phyloP scores from a whole-genome alignment of 1,140 invertebrate species.

The Drosophila obscura region DNA sequence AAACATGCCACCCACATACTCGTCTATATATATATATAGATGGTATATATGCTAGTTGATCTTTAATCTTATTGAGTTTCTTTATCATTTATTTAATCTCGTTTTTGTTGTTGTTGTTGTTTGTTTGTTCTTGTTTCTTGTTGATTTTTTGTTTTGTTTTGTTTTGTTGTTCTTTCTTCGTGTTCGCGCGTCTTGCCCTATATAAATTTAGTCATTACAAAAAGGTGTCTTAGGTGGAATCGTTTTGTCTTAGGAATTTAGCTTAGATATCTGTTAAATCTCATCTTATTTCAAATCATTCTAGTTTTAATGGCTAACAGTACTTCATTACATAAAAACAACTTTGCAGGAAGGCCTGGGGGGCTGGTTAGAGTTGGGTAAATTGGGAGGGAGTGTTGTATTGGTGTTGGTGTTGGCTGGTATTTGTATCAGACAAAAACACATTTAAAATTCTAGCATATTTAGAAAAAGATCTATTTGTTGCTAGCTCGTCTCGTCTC shows the following conservation, averaged over 20 bases:
- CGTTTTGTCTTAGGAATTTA: conserved; percentile 82
- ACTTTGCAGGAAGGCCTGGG: conserved; percentile 24
- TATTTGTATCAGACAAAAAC: conserved; percentile 21
- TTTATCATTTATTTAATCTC: conserved; percentile 41
- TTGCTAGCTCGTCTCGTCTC: conserved; percentile 16
- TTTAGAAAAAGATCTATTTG: conserved; percentile 51
- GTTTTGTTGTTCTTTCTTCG: conserved; percentile 20
- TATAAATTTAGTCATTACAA: conserved; percentile 79
- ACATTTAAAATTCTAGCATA: conserved; percentile 40
- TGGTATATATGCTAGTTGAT: conserved; percentile 28
- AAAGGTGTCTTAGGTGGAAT: conserved; percentile 81
- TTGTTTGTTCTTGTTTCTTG: conserved; percentile 39
- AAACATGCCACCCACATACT: conserved; percentile 55
- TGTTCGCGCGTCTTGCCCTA: conserved; percentile 52
- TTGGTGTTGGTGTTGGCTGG: no score
- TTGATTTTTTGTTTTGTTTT: conserved; percentile 15
- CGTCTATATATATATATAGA: not conserved
- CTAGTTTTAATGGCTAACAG: conserved; percentile 76
- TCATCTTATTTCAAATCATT: conserved; percentile 80
- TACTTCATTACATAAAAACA: conserved; percentile 53
- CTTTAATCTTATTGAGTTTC: conserved; percentile 47
- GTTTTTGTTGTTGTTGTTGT: conserved; percentile 31
- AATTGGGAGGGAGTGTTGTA: not conserved
- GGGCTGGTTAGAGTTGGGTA: conserved; percentile 14
- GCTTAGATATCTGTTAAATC: conserved; percentile 75